phyloP scores from a whole-genome alignment of 1,140 invertebrate genomes.

The Plodia interpunctella region DNA sequence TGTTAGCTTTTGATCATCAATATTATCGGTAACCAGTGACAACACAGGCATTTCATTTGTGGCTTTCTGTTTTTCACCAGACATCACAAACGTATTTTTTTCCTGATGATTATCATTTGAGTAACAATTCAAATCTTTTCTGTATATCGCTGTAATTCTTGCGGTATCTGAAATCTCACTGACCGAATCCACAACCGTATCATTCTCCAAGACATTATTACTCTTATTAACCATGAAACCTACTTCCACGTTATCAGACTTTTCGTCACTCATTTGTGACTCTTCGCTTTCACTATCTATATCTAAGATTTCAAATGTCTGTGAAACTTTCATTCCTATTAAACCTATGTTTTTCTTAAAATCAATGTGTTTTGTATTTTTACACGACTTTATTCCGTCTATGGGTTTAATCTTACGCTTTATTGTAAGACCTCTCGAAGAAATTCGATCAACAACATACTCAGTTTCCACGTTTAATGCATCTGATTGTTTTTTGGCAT shows the following conservation, averaged over 20 bases:
- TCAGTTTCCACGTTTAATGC: neutral
- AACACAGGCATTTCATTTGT: no score
- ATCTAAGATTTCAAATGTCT: neutral
- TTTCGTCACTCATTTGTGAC: neutral
- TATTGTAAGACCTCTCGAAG: neutral
- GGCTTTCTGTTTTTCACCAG: no score
- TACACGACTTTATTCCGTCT: neutral
- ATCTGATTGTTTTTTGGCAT: neutral
- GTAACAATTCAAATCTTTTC: no score
- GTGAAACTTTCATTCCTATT: constrained; percentile 26
- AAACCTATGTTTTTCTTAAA: constrained; percentile 32
- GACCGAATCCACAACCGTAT: neutral
- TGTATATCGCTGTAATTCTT: no score
- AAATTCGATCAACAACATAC: neutral
- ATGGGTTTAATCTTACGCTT: neutral
- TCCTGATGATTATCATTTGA: no score
- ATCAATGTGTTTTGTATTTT: constrained; percentile 20
- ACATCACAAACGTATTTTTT: no score
- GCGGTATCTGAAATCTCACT: no score
- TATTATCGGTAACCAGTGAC: no score
- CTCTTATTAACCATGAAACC: neutral
- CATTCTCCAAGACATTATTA: neutral
- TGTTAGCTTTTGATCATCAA: no score
- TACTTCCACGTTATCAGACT: neutral
- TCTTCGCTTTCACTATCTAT: neutral